Conservation (phyloP, 2,888 invertebrate species). For the Aleiodes testaceus region DNA sequence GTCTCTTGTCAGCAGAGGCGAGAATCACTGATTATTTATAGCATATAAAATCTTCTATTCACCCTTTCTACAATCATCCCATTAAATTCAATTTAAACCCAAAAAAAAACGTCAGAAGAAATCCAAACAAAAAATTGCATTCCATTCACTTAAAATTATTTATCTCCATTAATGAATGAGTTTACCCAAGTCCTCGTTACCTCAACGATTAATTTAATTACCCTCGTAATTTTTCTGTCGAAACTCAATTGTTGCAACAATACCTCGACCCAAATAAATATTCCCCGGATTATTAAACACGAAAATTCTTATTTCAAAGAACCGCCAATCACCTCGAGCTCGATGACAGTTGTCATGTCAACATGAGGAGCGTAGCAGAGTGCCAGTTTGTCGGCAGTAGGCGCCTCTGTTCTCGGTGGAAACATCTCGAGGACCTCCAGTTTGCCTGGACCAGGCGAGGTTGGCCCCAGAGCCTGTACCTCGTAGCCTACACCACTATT, state of each 20-base stretch:
- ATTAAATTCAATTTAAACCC: constrained; percentile 7
- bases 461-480: constrained; percentile 39
- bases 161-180: constrained; percentile 29
- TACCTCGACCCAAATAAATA: constrained; percentile 28
- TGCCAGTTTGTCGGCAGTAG: constrained; percentile 76
- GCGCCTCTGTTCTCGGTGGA: constrained; percentile 71
- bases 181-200: neutral
- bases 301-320: neutral
- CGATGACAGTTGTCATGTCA: constrained; percentile 84
- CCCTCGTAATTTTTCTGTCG: neutral
- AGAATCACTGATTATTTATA: constrained; percentile 51
- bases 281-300: constrained; percentile 20
- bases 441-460: constrained; percentile 54
- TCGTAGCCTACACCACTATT: constrained; percentile 45
- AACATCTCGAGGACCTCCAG: constrained; percentile 73
- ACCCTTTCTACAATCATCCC: constrained; percentile 42
- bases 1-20: constrained; percentile 43
- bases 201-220: constrained; percentile 28
- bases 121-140: neutral
- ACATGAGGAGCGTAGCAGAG: constrained; percentile 80
- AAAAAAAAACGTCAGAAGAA: neutral
- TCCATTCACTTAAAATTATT: constrained; percentile 30
- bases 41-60: constrained; percentile 49
- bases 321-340: constrained; percentile 78
- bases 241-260: constrained; percentile 24